Base-by-base conservation (phyloP, 2,113 vertebrate species). In the Tyto alba region DNA sequence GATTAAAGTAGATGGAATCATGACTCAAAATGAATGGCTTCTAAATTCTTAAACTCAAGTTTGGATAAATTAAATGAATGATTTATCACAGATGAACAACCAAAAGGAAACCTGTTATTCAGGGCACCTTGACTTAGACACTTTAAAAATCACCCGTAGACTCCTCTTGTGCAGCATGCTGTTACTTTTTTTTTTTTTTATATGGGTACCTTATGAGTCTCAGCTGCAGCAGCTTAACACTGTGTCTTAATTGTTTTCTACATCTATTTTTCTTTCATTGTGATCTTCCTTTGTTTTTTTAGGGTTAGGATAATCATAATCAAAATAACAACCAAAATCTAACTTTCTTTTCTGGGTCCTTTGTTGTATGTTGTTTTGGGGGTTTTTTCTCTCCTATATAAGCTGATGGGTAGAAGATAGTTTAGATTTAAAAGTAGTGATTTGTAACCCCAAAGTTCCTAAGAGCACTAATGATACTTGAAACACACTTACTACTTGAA, bases 311-410 rank as follows among this genome's bases (percentile, higher is more conserved):
- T 93, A 96, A 95, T 73, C 56, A 71, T 53, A 94, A 96, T 68
- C 23, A 55, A 97, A 97, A 95, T 64, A 96, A 96, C 91, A 97
- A 89, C 72, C 85, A 94, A 96, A 96, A 86, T 15, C 32, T 94
- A 92, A 78, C 73, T 90, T 95, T 96, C 48, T 97, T 93, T 92
- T 92, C 95, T 83, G 84, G 8, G 67, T 63, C 22, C 19, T 80
- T 83, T 72, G 3, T 50, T 68, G 8, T 17, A 50, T 83, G n/a
- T 40, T 91, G 22, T 34, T 64, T 64, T 38, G 27, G 4, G 3
- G 0, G 4, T 25, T 56, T 68, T 30, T 71, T 59, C 19, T 71
- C 32, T 62, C 27, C 57, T 66, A 8, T 13, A 30, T n/a, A 71
- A 63, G 16, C 8, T 67, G 26, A 63, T 56, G 13, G 26, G 56